Percentiles rank a stretch among this genome's conserved stretches.
Conservation (phyloP, 2,888 invertebrate species). For the Eupsilia transversa region DNA sequence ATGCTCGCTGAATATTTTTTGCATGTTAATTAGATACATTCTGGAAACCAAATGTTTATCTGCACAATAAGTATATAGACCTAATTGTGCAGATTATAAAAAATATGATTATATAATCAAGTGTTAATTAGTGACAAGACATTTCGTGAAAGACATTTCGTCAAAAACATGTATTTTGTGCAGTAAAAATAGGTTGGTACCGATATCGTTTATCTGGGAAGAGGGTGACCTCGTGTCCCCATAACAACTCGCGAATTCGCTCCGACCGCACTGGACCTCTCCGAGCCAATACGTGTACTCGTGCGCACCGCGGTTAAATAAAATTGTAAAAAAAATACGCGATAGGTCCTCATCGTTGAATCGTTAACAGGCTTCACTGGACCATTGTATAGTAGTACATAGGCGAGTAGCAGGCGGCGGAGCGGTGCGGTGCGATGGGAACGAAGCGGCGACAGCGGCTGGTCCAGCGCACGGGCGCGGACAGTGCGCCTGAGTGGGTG, state of each 20-base stretch:
- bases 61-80: neutral
- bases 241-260: constrained; percentile 85
- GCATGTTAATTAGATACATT: constrained; percentile 10
- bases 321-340: constrained; percentile 67
- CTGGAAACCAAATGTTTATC: neutral
- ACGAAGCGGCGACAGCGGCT: constrained; percentile 78
- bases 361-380: constrained; percentile 76
- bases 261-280: constrained; percentile 90
- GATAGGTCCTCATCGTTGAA: constrained; percentile 75
- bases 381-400: constrained; percentile 70
- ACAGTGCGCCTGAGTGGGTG: constrained; percentile 87
- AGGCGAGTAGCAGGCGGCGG: constrained; percentile 80
- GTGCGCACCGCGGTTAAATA: constrained; percentile 75
- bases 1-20: constrained; percentile 18
- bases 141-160: too few relatives aligned
- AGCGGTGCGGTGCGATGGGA: constrained; percentile 89
- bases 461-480: constrained; percentile 77
- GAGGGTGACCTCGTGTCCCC: constrained; percentile 83
- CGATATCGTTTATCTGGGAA: constrained; percentile 80
- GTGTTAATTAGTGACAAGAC: constrained; percentile 6
- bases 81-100: neutral
- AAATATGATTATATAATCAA: neutral
- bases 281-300: constrained; percentile 83
- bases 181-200: constrained; percentile 83
- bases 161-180: constrained; percentile 14